Percentiles rank a stretch among this genome's conserved stretches.
These are phyloP conservation scores for Oryctes rhinoceros DNA, from an alignment of 1,140 invertebrate genomes.

Conservation along the genomic window DNA sequence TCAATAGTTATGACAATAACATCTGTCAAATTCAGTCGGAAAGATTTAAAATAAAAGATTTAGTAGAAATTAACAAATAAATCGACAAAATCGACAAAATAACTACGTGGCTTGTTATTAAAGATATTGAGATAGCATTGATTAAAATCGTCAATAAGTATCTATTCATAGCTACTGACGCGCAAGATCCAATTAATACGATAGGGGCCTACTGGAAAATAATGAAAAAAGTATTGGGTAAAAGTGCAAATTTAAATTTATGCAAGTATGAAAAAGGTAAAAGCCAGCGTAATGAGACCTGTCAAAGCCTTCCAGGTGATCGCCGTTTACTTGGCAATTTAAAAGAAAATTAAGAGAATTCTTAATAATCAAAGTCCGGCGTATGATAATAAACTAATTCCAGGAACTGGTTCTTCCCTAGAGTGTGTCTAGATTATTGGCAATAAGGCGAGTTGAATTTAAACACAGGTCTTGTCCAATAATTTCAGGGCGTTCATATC, in stretches of 20 bases:
- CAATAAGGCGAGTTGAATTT: conserved; percentile 45
- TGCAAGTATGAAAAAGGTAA: neutral
- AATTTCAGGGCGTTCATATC: conserved; percentile 52
- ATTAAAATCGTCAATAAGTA: too few species aligned
- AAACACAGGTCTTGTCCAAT: conserved; percentile 49
- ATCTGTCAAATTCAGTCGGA: too few species aligned
- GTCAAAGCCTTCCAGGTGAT: neutral
- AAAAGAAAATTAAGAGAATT: conserved; percentile 10
- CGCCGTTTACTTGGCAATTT: neutral
- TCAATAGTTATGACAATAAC: too few species aligned
- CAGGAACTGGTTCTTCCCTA: neutral
- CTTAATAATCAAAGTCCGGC: neutral
- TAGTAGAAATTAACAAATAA: too few species aligned
- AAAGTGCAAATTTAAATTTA: neutral
- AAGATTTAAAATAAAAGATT: too few species aligned
- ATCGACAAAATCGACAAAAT: too few species aligned
- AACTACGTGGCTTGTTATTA: too few species aligned
- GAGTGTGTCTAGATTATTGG: conserved; percentile 29
- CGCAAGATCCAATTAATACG: too few species aligned
- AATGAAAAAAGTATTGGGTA: too few species aligned
- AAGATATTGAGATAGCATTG: too few species aligned
- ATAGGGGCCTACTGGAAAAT: too few species aligned
- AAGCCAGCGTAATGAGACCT: neutral
- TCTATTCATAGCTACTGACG: too few species aligned
- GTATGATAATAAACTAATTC: conserved; percentile 37